Conservation (phyloP, 2,797 vertebrate species). For the Trachops cirrhosus region DNA sequence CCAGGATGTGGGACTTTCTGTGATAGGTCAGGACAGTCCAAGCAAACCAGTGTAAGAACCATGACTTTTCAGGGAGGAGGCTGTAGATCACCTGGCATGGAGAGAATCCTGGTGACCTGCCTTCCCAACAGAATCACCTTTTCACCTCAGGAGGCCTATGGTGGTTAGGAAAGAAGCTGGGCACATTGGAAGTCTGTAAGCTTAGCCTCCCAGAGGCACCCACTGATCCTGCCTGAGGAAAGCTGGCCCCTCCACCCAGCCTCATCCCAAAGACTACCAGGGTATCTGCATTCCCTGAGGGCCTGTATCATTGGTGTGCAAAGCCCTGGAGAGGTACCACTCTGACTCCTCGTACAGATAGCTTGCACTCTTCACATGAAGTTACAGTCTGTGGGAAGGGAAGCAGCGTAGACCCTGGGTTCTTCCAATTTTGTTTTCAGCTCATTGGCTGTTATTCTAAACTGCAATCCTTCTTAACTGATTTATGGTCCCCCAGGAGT, state of each 20-base stretch:
- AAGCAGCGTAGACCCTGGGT: no score
- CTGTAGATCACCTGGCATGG: no score
- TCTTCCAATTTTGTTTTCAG: neutral
- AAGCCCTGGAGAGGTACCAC: neutral
- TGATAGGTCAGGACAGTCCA: neutral
- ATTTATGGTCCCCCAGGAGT: neutral
- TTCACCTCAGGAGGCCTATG: neutral
- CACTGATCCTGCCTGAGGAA: neutral
- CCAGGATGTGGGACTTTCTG: neutral
- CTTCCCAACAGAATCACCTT: neutral
- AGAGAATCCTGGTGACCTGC: neutral
- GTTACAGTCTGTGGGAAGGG: neutral
- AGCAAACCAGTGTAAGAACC: neutral
- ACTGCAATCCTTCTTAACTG: neutral
- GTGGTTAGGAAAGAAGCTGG: neutral
- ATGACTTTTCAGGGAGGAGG: neutral
- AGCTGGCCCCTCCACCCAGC: neutral
- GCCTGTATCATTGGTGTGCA: neutral
- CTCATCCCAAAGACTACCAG: neutral
- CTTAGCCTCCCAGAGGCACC: neutral
- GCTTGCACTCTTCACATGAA: no score
- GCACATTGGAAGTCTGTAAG: neutral
- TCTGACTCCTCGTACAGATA: neutral
- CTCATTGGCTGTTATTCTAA: neutral
- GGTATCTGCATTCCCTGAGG: neutral